Evolutionary conservation across 2,113 vertebrate species (phyloP).

Genomic region (Callorhinus ursinus): DNA sequence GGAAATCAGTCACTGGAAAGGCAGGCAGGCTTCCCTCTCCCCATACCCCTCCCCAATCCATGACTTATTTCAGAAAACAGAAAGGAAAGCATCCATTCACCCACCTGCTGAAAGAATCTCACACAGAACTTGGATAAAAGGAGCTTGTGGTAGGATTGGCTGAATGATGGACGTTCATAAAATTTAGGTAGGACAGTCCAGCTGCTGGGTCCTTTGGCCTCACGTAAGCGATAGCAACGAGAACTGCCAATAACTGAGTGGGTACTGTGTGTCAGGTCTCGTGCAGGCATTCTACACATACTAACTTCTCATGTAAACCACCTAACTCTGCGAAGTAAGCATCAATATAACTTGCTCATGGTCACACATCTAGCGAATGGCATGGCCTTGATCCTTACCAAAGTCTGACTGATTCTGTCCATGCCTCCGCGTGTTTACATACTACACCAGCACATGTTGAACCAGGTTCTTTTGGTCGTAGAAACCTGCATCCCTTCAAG

Average conservation of each 20-base stretch:
- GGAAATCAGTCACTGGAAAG: not conserved
- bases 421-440: not conserved
- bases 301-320: not conserved
- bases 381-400: too few relatives aligned
- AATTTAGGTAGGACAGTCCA: not conserved
- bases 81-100: not conserved
- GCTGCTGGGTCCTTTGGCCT: not conserved
- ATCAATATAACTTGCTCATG: not conserved
- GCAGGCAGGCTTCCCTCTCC: too few relatives aligned
- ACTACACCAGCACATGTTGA: rapidly evolving
- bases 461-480: not conserved
- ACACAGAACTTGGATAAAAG: not conserved
- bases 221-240: not conserved
- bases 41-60: not conserved
- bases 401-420: not conserved
- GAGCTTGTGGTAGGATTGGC: not conserved
- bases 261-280: rapidly evolving
- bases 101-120: not conserved
- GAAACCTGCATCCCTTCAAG: not conserved
- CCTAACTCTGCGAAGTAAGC: not conserved
- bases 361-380: not conserved
- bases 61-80: not conserved
- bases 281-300: not conserved
- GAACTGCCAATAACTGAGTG: not conserved
- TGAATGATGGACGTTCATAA: not conserved